Conservation (phyloP, 2,113 vertebrate species). For the Oreamnos americanus region DNA sequence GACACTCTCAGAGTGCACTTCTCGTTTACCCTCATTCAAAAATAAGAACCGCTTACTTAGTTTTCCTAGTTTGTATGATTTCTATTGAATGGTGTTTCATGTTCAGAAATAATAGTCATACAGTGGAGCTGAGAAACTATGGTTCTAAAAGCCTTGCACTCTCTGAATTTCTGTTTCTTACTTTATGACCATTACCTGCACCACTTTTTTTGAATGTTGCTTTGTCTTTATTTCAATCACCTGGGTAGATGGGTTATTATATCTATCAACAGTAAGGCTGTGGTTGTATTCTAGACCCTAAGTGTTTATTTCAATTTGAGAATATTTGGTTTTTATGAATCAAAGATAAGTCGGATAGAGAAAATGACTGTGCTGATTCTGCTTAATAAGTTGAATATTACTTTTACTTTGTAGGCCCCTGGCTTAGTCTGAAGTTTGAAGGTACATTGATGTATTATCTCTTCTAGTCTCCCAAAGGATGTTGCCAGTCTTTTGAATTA, state of each 20-base stretch:
- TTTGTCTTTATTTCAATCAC: neutral
- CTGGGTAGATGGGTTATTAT: neutral
- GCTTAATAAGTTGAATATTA: slow-evolving; percentile 69
- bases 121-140: neutral
- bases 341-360: slow-evolving; percentile 31
- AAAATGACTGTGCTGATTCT: slow-evolving; percentile 56
- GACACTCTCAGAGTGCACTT: neutral
- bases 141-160: neutral
- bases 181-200: neutral
- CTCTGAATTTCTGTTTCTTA: neutral
- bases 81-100: neutral
- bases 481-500: slow-evolving; percentile 74
- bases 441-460: slow-evolving; percentile 69
- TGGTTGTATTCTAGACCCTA: neutral
- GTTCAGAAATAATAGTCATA: neutral
- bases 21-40: neutral
- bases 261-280: neutral
- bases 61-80: neutral
- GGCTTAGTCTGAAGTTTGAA: slow-evolving; percentile 71
- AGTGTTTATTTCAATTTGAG: slow-evolving; percentile 45
- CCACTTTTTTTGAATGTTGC: neutral
- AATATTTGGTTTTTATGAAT: slow-evolving; percentile 30
- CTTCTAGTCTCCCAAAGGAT: slow-evolving; percentile 70
- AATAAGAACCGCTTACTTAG: neutral
- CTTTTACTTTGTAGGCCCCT: slow-evolving; percentile 62